Conservation (phyloP, 2,113 vertebrate genomes). For the Zeus faber region DNA sequence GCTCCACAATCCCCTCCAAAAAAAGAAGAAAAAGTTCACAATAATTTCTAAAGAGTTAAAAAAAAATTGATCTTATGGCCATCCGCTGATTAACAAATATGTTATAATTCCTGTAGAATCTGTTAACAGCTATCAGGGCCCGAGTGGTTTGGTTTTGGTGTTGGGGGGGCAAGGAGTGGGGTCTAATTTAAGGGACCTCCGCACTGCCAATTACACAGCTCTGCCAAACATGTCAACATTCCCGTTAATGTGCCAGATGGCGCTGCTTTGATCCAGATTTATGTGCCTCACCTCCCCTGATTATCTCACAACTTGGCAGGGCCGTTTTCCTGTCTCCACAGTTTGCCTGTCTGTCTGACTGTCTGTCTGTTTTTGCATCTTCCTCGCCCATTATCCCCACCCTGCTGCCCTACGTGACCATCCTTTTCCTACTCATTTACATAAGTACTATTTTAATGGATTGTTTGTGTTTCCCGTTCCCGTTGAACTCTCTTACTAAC, state of each 20-base stretch:
- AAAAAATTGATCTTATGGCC: too few relatives aligned
- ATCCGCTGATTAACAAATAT: too few relatives aligned
- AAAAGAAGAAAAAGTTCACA: slow-evolving; percentile 23
- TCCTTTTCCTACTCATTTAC: not conserved
- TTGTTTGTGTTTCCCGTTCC: too few relatives aligned
- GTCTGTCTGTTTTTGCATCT: not conserved
- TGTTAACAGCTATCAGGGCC: too few relatives aligned
- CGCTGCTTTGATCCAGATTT: slow-evolving; percentile 39
- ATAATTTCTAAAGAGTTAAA: too few relatives aligned
- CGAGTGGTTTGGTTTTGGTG: too few relatives aligned
- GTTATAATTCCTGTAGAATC: too few relatives aligned
- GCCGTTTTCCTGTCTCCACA: slow-evolving; percentile 5
- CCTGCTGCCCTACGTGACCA: not conserved
- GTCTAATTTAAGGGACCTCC: slow-evolving; percentile 17
- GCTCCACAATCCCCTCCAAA: slow-evolving; percentile 24
- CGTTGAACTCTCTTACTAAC: too few relatives aligned
- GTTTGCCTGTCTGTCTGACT: not conserved
- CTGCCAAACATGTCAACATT: slow-evolving; percentile 42
- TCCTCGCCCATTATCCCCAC: not conserved
- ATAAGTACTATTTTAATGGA: too few relatives aligned
- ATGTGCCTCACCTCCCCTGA: slow-evolving; percentile 41
- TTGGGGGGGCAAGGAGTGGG: not conserved
- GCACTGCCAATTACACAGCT: slow-evolving; percentile 17
- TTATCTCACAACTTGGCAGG: slow-evolving; percentile 35
- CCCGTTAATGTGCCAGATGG: slow-evolving; percentile 39